Evolutionary conservation across 2,113 vertebrate genomes (phyloP).

Genomic region (Pachycephala philippinensis): DNA sequence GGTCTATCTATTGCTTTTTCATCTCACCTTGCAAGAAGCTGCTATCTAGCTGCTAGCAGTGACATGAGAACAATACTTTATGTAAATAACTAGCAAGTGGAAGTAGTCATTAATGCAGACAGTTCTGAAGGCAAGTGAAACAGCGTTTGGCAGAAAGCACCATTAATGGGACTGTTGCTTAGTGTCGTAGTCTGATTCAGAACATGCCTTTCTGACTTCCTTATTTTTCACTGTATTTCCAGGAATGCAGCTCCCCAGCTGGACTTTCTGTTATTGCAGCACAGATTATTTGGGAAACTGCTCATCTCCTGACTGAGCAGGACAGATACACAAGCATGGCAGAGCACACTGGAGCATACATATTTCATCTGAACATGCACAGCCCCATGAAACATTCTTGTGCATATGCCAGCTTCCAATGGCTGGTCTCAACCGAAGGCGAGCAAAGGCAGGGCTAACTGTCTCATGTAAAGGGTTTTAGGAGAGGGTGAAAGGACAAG

Average conservation of each 20-base stretch:
- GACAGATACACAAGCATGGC: background rate
- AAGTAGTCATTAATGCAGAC: constrained; percentile 37
- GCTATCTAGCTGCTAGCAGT: background rate
- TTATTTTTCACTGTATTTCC: background rate
- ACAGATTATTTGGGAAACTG: background rate
- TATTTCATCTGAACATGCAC: background rate
- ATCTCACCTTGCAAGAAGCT: background rate
- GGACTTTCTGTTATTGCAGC: background rate
- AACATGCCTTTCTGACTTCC: background rate
- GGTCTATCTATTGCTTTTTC: background rate
- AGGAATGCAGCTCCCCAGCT: background rate
- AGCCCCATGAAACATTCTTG: background rate
- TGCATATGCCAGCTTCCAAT: background rate
- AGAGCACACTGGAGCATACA: background rate
- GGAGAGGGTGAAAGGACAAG: constrained; percentile 2
- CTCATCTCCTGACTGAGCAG: background rate
- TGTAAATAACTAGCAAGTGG: constrained; percentile 31
- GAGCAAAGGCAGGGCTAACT: background rate
- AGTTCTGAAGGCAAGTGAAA: constrained; percentile 26
- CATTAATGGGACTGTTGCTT: background rate
- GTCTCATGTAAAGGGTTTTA: background rate
- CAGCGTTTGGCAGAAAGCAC: background rate
- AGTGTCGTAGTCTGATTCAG: background rate
- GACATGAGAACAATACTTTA: constrained; percentile 50
- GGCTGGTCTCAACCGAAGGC: background rate